Percentiles rank a stretch among this genome's conserved stretches.
Evolutionary conservation across 2,888 invertebrate species (phyloP).

Genomic region (Mayetiola destructor): DNA sequence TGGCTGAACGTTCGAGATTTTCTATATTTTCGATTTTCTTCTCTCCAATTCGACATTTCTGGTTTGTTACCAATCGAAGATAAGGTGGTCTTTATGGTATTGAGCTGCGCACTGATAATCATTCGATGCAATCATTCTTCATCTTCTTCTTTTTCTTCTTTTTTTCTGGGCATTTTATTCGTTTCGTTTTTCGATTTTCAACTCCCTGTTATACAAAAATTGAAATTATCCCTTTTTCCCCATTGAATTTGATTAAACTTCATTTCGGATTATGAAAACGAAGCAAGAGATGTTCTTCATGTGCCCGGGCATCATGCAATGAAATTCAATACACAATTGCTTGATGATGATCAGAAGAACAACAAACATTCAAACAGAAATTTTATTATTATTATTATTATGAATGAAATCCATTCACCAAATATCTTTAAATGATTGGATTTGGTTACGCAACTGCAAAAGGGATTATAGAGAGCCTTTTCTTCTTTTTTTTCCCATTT

Average conservation of each 20-base stretch:
- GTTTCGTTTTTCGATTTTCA: too few relatives aligned
- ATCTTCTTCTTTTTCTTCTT: neutral
- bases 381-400: neutral
- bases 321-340: conserved; percentile 1
- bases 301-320: neutral
- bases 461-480: conserved; percentile 9
- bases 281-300: neutral
- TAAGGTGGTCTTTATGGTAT: conserved; percentile 13
- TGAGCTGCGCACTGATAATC: conserved; percentile 11
- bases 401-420: conserved; percentile 3
- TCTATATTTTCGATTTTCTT: conserved; percentile 11
- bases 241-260: conserved; percentile 1
- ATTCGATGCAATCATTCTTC: conserved; percentile 4
- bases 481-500: too few relatives aligned
- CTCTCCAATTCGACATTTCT: conserved; percentile 13
- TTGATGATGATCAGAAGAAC: neutral
- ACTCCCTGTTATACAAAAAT: too few relatives aligned
- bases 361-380: neutral
- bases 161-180: neutral
- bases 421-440: neutral
- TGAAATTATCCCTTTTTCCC: conserved; percentile 9
- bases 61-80: conserved; percentile 12
- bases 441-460: conserved; percentile 4
- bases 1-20: conserved; percentile 10
- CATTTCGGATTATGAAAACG: conserved; percentile 3